Percentiles rank a stretch among this genome's conserved stretches.
These are phyloP conservation scores for Melitaea cinxia DNA, from an alignment of 1,140 invertebrate genomes.

Conservation along the genomic window DNA sequence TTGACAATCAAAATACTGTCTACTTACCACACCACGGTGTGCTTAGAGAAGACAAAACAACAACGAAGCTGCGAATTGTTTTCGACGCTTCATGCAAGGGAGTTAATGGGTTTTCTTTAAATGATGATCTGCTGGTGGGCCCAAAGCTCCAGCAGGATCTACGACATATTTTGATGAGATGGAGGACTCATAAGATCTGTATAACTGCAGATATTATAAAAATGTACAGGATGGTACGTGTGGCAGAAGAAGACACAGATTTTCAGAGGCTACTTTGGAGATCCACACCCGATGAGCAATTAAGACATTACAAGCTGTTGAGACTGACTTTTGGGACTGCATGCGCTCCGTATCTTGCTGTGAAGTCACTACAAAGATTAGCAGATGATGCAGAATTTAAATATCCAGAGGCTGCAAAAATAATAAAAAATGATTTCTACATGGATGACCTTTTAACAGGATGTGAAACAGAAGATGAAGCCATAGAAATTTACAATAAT, in stretches of 20 bases:
- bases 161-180: constrained; percentile 34
- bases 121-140: constrained; percentile 34
- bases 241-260: neutral
- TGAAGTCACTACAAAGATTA: no score
- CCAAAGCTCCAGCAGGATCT: constrained; percentile 34
- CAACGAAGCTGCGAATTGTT: constrained; percentile 36
- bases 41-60: constrained; percentile 27
- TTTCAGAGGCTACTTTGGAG: neutral
- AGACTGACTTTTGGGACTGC: constrained; percentile 3
- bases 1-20: constrained; percentile 8
- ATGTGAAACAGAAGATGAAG: neutral
- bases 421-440: no score
- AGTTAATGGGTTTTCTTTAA: constrained; percentile 27
- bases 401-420: no score
- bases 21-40: constrained; percentile 39
- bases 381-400: no score
- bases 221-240: neutral
- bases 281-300: neutral
- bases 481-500: constrained; percentile 28
- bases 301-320: neutral
- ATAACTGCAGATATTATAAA: constrained; percentile 5
- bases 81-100: constrained; percentile 31
- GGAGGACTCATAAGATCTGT: constrained; percentile 26
- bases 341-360: no score
- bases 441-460: no score